Evolutionary conservation across 1,140 invertebrate species (phyloP).

Genomic region (Meloidogyne chitwoodi): DNA sequence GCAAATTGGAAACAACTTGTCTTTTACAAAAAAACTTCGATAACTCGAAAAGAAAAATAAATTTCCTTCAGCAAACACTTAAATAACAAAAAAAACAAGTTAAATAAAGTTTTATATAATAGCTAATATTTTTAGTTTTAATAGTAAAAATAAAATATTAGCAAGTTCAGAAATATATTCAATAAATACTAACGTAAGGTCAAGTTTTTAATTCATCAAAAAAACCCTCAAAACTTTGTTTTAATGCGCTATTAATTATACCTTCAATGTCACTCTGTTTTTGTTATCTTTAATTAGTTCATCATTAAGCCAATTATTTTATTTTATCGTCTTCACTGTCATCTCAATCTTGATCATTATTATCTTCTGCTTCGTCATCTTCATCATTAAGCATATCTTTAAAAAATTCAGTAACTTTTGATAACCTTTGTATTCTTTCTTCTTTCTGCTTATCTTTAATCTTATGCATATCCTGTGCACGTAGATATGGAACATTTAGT

Average conservation of each 20-base stretch:
- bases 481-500: constrained; percentile 8
- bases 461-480: constrained; percentile 15
- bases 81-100: too few relatives aligned
- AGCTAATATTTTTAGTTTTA: too few relatives aligned
- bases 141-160: too few relatives aligned
- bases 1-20: not conserved
- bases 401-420: constrained; percentile 9
- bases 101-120: too few relatives aligned
- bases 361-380: not conserved
- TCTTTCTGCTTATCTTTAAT: constrained; percentile 8
- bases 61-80: not conserved
- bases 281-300: not conserved
- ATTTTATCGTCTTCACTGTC: constrained; percentile 3
- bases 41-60: not conserved
- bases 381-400: constrained; percentile 20
- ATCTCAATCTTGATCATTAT: constrained; percentile 9
- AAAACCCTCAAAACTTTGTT: too few relatives aligned
- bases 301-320: not conserved
- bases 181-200: too few relatives aligned
- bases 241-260: too few relatives aligned
- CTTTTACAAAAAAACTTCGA: too few relatives aligned
- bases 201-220: too few relatives aligned
- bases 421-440: constrained; percentile 13
- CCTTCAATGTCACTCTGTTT: not conserved
- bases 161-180: too few relatives aligned